Conservation (phyloP, 2,888 invertebrate species). For the Agrotis segetum region DNA sequence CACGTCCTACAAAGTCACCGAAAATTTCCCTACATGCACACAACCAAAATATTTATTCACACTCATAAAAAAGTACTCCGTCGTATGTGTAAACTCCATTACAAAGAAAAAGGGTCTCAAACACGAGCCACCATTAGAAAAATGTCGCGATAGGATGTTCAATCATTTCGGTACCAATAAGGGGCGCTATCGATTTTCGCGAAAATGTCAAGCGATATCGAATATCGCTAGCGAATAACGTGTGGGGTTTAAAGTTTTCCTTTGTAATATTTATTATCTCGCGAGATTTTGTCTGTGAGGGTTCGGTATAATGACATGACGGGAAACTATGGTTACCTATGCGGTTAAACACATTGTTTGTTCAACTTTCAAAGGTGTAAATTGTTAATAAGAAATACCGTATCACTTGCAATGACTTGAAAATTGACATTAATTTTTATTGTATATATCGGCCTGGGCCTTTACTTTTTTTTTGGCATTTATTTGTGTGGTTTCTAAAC, state of each 20-base stretch:
- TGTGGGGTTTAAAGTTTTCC: conserved; percentile 69
- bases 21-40: conserved; percentile 14
- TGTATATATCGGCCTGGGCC: too few relatives aligned
- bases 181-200: conserved; percentile 90
- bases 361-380: neutral
- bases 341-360: neutral
- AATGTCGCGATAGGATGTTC: conserved; percentile 91
- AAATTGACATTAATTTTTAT: too few relatives aligned
- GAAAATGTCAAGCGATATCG: conserved; percentile 88
- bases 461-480: too few relatives aligned
- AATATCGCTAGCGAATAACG: conserved; percentile 77
- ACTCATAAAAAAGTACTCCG: conserved; percentile 43
- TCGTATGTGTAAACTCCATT: conserved; percentile 77
- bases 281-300: conserved; percentile 10
- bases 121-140: conserved; percentile 90
- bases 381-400: neutral
- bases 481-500: neutral
- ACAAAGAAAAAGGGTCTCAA: conserved; percentile 88
- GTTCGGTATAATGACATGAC: conserved; percentile 11
- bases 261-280: conserved; percentile 54
- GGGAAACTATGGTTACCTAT: neutral
- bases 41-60: conserved; percentile 41
- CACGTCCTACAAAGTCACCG: neutral
- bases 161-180: conserved; percentile 91
- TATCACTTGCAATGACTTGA: neutral